Evolutionary conservation across 2,888 invertebrate species (phyloP), one percentile per base, ranked within the genome.

Genomic region (Xanthostigma xanthostigma): DNA sequence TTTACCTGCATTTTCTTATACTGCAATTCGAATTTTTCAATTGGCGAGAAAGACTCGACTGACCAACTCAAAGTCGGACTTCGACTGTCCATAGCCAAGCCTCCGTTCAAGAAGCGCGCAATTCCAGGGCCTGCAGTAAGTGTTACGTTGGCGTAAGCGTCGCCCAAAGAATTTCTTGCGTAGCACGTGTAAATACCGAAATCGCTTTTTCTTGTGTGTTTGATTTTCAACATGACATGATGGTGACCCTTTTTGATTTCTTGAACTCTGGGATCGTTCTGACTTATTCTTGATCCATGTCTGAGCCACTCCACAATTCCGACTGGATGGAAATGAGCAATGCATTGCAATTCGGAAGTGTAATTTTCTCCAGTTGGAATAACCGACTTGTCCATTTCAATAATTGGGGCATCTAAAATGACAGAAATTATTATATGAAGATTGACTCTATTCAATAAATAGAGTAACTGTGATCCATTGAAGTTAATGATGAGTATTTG

Each of bases 1-100:
- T 62, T 60, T 60, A 71, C 71, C 55, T 63, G 55, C 36, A 59
- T 61, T 54, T 66, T 63, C 57, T 62, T 69, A 57, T 69, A 73
- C 49, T 66, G 64, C 37, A 74, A 57, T 49, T 66, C 63, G 53
- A 69, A 69, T 46, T 65, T 60, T 2, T 60, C 61, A 48, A 73
- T 62, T 1, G 69, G 68, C 10, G 65, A 62, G 47, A 65, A 64
- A 13, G 72, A 72, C 51, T 72, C 71, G 8, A 72, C 64, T 39
- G 59, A 64, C 71, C 71, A 74, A 46, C 62, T 61, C 48, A 74
- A 54, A 12, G 63, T 59, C 9, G 66, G 62, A 41, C 61, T 63
- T 49, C 59, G 62, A 42, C 53, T 57, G 33, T 57, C 56, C 42
- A 47, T 37, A 40, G 51, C 48, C 42, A 52, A 49, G 14, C 42